A percentile compares a stretch with the other conserved stretches of the same genome.
phyloP scores from a whole-genome alignment of 2,888 invertebrate genomes.

The Poecilus cupreus region DNA sequence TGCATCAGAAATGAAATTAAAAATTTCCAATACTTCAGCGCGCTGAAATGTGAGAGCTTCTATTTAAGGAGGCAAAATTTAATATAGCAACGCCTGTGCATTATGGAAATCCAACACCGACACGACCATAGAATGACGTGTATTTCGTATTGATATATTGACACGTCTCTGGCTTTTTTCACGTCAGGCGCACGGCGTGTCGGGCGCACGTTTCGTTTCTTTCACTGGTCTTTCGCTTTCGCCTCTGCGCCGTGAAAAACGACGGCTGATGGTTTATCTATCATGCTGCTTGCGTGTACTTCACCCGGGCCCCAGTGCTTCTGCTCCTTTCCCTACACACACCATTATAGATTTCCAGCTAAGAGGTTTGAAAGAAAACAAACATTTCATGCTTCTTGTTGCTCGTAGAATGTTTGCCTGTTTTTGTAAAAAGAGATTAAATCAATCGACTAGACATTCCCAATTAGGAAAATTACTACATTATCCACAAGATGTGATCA shows the following conservation, averaged over 20 bases:
- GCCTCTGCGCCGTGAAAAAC: slow-evolving; percentile 32
- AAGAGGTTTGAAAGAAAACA: slow-evolving; percentile 35
- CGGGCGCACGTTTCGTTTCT: slow-evolving; percentile 21
- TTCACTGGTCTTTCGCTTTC: background rate
- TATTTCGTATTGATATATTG: slow-evolving; percentile 43
- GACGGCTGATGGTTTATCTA: slow-evolving; percentile 44
- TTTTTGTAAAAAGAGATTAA: background rate
- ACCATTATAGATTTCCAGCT: slow-evolving; percentile 32
- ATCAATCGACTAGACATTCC: background rate
- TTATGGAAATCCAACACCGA: slow-evolving; percentile 33
- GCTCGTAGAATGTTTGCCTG: slow-evolving; percentile 12
- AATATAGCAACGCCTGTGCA: slow-evolving; percentile 15
- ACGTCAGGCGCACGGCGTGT: slow-evolving; percentile 18
- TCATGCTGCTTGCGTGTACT: slow-evolving; percentile 36
- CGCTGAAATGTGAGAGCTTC: background rate
- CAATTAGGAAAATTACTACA: background rate
- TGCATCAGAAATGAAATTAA: slow-evolving; percentile 34
- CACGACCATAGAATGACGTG: slow-evolving; percentile 12
- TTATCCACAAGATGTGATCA: no score
- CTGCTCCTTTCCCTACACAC: slow-evolving; percentile 13
- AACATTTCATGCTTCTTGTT: slow-evolving; percentile 47
- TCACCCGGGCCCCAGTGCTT: background rate
- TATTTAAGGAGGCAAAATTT: slow-evolving; percentile 12
- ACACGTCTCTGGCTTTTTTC: slow-evolving; percentile 21
- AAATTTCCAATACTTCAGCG: slow-evolving; percentile 27